Percentiles rank a stretch among this genome's conserved stretches.
Conservation (phyloP, 2,888 invertebrate species). For the Yponomeuta plumbellus region DNA sequence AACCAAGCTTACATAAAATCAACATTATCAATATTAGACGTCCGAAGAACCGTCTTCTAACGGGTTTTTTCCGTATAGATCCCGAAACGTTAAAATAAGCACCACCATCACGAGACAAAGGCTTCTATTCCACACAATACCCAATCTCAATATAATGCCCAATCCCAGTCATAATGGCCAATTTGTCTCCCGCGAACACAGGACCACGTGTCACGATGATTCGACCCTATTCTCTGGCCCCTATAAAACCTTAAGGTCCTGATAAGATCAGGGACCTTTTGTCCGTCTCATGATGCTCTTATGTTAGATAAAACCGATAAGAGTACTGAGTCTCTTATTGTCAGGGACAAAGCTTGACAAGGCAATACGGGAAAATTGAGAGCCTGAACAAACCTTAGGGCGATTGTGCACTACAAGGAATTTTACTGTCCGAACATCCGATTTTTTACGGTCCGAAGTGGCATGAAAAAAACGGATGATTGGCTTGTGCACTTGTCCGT, state of each 20-base stretch:
- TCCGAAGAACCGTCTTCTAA: background rate
- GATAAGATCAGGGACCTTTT: conserved; percentile 57
- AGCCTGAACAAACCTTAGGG: conserved; percentile 20
- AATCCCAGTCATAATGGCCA: conserved; percentile 44
- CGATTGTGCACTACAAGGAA: too few species aligned
- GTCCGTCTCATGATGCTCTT: conserved; percentile 28
- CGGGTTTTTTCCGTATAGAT: background rate
- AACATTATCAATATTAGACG: too few species aligned
- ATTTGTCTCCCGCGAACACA: conserved; percentile 49
- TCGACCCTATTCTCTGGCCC: conserved; percentile 47
- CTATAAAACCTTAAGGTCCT: conserved; percentile 38
- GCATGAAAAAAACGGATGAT: too few species aligned
- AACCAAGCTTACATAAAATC: too few species aligned
- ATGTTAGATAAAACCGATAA: conserved; percentile 56
- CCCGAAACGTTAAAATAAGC: background rate
- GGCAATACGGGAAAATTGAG: conserved; percentile 41
- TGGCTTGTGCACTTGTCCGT: too few species aligned
- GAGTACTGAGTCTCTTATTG: conserved; percentile 41
- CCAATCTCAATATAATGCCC: background rate
- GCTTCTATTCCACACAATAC: conserved; percentile 9
- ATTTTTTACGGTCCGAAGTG: too few species aligned
- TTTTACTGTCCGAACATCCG: too few species aligned
- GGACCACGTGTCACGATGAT: conserved; percentile 54
- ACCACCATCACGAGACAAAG: conserved; percentile 9
- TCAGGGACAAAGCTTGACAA: conserved; percentile 37